Evolutionary conservation across 2,888 invertebrate species (phyloP), one percentile per base, ranked within the genome.

Genomic region (Drosophila aldrichi): DNA sequence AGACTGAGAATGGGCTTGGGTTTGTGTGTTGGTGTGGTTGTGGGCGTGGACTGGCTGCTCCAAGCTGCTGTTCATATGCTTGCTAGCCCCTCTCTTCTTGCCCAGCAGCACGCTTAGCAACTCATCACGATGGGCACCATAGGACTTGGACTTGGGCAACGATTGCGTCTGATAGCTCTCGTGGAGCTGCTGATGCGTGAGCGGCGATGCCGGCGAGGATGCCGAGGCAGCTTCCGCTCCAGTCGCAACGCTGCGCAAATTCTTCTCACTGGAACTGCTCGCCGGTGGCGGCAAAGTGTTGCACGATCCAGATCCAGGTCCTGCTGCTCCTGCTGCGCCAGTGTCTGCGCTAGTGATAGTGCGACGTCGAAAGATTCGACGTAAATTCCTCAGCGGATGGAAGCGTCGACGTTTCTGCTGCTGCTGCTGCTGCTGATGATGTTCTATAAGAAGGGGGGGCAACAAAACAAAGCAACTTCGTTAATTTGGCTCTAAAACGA

Each of bases 361-460:
- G 64, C 93, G 92, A 52, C 93, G 91, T 1, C 93, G 92, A 75
- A 93, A 93, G 68, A 93, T 93, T 44, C 93, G 92, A 7, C 93
- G 91, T 57, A 93, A 81, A 86, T 93, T 93, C 44, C 93, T 91
- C 43, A 93, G 83, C 46, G 93, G 93, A 88, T 93, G 92, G 77
- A 93, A 93, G 67, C 93, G 91, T 52, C 93, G 91, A 36, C 93
- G 90, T 80, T 93, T 92, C 71, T 92, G 92, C 82, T 91, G 92
- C 73, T 93, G 92, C 80, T 91, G 91, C 68, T 41, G 41, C 70
- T 93, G 92, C 79, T 91, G 91, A 66, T 43, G 55, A 16, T 56
- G 92, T 67, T 93, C 93, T 93, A 66, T 41, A 79, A 67, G 54
- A 18, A 3, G 12, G 22, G 6, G 22, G 8, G n/a, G 2, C 20